These are phyloP conservation scores for Drosophila kurseongensis DNA, from an alignment of 1,140 invertebrate species.

Conservation along the genomic window DNA sequence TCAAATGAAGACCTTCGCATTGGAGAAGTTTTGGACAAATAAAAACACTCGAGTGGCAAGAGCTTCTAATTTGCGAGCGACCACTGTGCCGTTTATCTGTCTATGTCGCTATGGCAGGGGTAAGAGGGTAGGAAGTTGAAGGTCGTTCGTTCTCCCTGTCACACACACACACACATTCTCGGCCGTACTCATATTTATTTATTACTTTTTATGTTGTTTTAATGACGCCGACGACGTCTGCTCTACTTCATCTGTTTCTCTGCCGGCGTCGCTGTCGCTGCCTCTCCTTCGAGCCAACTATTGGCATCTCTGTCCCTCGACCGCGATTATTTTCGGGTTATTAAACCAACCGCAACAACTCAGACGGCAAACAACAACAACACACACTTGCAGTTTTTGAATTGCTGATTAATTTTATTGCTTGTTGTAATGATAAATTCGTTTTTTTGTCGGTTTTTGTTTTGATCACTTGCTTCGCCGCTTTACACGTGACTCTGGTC, in stretches of 20 bases:
- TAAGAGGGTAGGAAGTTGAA: slow-evolving; percentile 76
- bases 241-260: slow-evolving; percentile 58
- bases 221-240: slow-evolving; percentile 71
- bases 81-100: slow-evolving; percentile 43
- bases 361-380: slow-evolving; percentile 42
- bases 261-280: slow-evolving; percentile 49
- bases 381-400: slow-evolving; percentile 76
- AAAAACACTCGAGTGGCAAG: slow-evolving; percentile 19
- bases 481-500: slow-evolving; percentile 49
- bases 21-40: slow-evolving; percentile 15
- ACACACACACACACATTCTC: slow-evolving; percentile 28
- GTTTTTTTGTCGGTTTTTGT: slow-evolving; percentile 83
- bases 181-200: slow-evolving; percentile 77
- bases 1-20: slow-evolving; percentile 16
- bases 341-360: slow-evolving; percentile 74
- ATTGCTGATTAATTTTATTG: slow-evolving; percentile 83
- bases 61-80: slow-evolving; percentile 47
- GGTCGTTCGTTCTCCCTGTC: slow-evolving; percentile 76
- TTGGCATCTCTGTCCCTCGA: slow-evolving; percentile 64
- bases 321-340: slow-evolving; percentile 79
- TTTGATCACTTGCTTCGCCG: slow-evolving; percentile 77
- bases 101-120: slow-evolving; percentile 18
- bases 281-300: slow-evolving; percentile 49
- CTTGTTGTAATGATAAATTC: slow-evolving; percentile 83
- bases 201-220: slow-evolving; percentile 83